Evolutionary conservation across 2,797 vertebrate genomes (phyloP), one percentile per base, ranked within the genome.

Genomic region (Mus spretus): DNA sequence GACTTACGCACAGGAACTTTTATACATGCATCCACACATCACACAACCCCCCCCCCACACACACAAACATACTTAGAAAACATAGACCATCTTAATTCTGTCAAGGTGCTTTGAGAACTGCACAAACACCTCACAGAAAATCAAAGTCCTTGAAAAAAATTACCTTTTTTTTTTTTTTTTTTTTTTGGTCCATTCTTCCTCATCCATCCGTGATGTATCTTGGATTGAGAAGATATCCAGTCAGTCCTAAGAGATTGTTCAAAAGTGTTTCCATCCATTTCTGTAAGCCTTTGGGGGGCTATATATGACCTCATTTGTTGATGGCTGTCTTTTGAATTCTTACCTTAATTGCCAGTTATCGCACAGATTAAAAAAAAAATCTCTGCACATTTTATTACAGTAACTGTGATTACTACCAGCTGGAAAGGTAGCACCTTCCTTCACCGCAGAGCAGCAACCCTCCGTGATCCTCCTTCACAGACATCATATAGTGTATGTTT

Each of bases 371-470:
- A 57, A 67, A 93, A 57, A 67, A 93, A 11, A 20, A 79, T 72
- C 57, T 78, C 65, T 88, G 80, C 22, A n/a, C 1, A 5, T 88
- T 53, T 24, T 93, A 34, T 75, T 88, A 82, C 15, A 83, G 59
- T 57, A 85, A 80, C 89, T 94, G 47, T 95, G 92, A 95, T 96
- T 95, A 91, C 82, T 40, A 77, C 28, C 87, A 92, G 91, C 91
- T 87, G 83, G 93, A 81, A 74, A 19, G n/a, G 28, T 28, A 34
- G 70, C 31, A 34, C 53, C 40, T 92, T 98, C 96, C 74, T 93
- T 96, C 90, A 78, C 34, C 70, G 14, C 31, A 80, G 88, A 95
- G 44, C 53, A 10, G 15, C 70, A 77, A 37, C n/a, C 28, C 26
- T 91, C 50, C 90, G 47, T 85, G 89, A 91, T 87, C 53, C 65